Evolutionary conservation across 1,140 invertebrate genomes (phyloP).

Genomic region (Campoletis sonorensis): DNA sequence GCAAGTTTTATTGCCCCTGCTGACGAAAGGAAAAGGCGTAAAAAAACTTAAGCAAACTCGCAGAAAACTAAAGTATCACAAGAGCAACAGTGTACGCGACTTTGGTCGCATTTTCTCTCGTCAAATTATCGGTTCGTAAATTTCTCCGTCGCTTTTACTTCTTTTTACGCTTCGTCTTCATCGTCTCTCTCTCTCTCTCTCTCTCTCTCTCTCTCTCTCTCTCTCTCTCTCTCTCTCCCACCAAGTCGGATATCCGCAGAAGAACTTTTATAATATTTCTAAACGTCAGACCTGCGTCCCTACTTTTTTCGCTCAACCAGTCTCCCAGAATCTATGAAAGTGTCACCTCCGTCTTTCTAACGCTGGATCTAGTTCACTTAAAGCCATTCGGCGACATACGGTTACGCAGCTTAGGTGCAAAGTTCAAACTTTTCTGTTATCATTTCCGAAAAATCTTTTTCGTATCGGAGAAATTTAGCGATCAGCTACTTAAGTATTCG

Average conservation of each 20-base stretch:
- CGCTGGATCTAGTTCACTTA: not conserved
- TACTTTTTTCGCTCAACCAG: slow-evolving; percentile 17
- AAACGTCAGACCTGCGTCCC: slow-evolving; percentile 13
- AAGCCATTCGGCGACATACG: slow-evolving; percentile 31
- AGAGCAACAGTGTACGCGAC: slow-evolving; percentile 15
- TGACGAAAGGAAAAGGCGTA: slow-evolving; percentile 24
- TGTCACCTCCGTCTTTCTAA: not conserved
- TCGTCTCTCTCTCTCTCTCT: not conserved
- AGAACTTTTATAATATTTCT: slow-evolving; percentile 46
- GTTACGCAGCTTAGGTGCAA: slow-evolving; percentile 31
- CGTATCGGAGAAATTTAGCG: slow-evolving; percentile 25
- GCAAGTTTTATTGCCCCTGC: slow-evolving; percentile 47
- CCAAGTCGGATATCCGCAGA: slow-evolving; percentile 21
- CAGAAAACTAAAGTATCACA: slow-evolving; percentile 14
- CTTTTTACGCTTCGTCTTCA: not conserved
- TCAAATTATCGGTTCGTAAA: slow-evolving; percentile 47
- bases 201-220: not conserved
- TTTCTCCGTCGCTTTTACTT: slow-evolving; percentile 2
- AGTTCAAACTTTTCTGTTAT: not conserved
- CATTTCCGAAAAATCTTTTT: slow-evolving; percentile 23
- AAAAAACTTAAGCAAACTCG: slow-evolving; percentile 16
- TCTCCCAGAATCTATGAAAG: not conserved
- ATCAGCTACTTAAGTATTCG: not conserved
- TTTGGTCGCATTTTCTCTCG: slow-evolving; percentile 23
- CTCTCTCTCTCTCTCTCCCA: no score